Conservation (phyloP, 2,797 vertebrate genomes). For the Diglossa cyanea region DNA sequence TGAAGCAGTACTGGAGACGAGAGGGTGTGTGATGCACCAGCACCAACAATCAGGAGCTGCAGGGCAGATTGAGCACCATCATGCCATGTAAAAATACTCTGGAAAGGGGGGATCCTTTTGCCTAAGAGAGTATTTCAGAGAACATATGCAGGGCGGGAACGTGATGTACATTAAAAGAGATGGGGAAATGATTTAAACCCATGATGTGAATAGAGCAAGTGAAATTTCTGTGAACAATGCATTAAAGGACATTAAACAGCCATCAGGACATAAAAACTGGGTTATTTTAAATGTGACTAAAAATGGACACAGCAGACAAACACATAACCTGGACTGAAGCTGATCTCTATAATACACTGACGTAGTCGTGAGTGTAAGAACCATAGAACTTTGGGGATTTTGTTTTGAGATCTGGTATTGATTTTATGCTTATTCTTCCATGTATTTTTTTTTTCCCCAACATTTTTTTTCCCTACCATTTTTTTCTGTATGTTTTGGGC, state of each 20-base stretch:
- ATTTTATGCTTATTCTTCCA: not conserved
- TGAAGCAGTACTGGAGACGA: fast-evolving
- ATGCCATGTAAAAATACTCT: not conserved
- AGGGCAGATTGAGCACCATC: not conserved
- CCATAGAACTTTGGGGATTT: not conserved
- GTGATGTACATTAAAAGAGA: not conserved
- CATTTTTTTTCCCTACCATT: not conserved
- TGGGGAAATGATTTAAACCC: not conserved
- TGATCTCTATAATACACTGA: not conserved
- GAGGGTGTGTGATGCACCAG: fast-evolving
- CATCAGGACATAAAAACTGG: not conserved
- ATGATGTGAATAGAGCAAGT: not conserved
- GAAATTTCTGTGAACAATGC: not conserved
- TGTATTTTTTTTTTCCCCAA: not conserved
- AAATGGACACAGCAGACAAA: not conserved
- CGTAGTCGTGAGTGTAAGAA: not conserved
- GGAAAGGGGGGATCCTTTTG: not conserved
- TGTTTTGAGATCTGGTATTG: not conserved
- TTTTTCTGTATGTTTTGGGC: not conserved
- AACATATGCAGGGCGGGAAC: fast-evolving
- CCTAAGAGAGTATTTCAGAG: not conserved
- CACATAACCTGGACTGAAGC: not conserved
- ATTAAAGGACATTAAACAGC: not conserved
- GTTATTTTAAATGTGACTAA: slow-evolving; percentile 6
- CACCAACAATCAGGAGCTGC: fast-evolving